These are phyloP conservation scores for Sebastes schlegelii DNA, from an alignment of 2,113 vertebrate genomes.

Conservation along the genomic window DNA sequence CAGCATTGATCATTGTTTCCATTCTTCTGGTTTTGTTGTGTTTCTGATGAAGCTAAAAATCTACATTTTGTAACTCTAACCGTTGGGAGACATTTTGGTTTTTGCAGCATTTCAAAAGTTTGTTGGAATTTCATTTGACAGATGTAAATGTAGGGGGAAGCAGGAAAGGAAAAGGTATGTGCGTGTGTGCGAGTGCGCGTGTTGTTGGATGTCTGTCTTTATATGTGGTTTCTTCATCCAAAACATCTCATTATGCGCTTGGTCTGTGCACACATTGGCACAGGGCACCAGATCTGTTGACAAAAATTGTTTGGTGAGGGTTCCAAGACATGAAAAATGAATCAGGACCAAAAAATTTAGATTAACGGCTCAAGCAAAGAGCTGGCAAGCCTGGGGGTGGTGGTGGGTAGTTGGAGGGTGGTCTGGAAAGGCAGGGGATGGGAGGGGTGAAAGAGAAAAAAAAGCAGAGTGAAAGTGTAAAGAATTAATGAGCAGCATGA, in stretches of 20 bases:
- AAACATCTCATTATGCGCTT: constrained; percentile 70
- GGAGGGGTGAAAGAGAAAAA: constrained; percentile 31
- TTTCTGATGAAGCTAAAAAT: neutral
- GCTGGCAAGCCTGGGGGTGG: constrained; percentile 42
- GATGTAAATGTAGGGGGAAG: constrained; percentile 5
- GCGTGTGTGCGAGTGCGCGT: neutral
- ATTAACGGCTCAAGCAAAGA: constrained; percentile 64
- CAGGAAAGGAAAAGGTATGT: constrained; percentile 4
- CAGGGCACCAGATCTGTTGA: constrained; percentile 59
- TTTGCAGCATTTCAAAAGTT: constrained; percentile 29
- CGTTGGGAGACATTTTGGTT: neutral
- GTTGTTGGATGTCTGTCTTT: constrained; percentile 36
- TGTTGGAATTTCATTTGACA: constrained; percentile 15
- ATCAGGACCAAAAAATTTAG: constrained; percentile 62
- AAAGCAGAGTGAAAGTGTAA: constrained; percentile 24
- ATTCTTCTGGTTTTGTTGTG: neutral
- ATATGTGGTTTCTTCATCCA: constrained; percentile 54
- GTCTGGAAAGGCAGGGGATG: constrained; percentile 25
- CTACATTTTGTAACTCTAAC: neutral
- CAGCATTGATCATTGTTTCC: neutral
- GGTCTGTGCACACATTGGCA: constrained; percentile 65
- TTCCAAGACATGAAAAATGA: constrained; percentile 70
- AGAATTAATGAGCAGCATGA: constrained; percentile 19
- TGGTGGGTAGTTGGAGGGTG: constrained; percentile 45
- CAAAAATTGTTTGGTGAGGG: constrained; percentile 66